These are phyloP conservation scores for Drosophila erecta DNA, from an alignment of 1,140 invertebrate species.

Conservation along the genomic window DNA sequence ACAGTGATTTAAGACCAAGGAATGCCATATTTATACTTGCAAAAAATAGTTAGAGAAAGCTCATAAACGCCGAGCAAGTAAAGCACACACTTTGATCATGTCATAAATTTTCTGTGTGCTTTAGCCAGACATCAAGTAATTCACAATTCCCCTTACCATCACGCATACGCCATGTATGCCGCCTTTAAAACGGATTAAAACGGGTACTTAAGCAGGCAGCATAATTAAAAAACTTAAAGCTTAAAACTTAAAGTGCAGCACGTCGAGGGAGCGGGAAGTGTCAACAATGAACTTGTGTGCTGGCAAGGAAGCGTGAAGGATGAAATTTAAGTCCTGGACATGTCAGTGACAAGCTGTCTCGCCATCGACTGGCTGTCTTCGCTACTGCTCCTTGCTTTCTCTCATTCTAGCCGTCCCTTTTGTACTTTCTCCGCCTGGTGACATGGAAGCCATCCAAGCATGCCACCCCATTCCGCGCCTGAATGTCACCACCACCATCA, in stretches of 20 bases:
- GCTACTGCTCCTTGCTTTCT: not conserved
- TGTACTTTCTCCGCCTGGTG: conserved; percentile 9
- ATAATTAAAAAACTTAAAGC: conserved; percentile 54
- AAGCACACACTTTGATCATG: not conserved
- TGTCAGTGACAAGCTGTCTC: conserved; percentile 47
- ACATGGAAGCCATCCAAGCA: conserved; percentile 36
- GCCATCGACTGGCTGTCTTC: conserved; percentile 33
- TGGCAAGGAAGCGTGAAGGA: conserved; percentile 16
- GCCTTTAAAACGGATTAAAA: conserved; percentile 39
- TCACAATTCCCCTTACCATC: conserved; percentile 1
- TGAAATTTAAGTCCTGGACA: conserved; percentile 44
- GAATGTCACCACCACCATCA: too few relatives aligned
- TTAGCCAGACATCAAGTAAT: conserved; percentile 6
- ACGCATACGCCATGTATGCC: conserved; percentile 24
- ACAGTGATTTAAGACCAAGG: too few relatives aligned
- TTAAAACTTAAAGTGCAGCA: too few relatives aligned
- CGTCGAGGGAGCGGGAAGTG: not conserved
- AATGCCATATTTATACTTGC: too few relatives aligned
- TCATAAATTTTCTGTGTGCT: not conserved
- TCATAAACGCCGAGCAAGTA: not conserved
- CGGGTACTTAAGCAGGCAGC: conserved; percentile 16
- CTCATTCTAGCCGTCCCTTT: not conserved
- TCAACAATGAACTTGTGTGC: conserved; percentile 29
- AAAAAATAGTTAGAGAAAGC: not conserved
- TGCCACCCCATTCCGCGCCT: not conserved